Percentiles rank a stretch among this genome's conserved stretches.
Conservation (phyloP, 2,888 invertebrate species). For the Melieria crassipennis region DNA sequence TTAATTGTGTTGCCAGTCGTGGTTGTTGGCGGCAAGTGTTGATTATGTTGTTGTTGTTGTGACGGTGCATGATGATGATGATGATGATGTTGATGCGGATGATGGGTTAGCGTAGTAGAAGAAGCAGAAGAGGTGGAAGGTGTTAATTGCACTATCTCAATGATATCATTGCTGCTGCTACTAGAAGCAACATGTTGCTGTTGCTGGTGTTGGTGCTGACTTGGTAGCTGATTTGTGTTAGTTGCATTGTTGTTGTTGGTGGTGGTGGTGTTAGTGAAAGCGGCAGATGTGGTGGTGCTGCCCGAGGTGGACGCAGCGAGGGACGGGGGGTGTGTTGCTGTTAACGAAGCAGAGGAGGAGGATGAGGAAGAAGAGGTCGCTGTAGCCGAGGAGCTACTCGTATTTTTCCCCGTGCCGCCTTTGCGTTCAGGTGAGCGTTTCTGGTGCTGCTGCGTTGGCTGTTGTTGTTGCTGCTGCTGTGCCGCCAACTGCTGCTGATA, state of each 20-base stretch:
- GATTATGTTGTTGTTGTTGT: conserved; percentile 23
- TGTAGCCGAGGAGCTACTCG: conserved; percentile 1
- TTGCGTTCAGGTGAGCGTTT: conserved; percentile 34
- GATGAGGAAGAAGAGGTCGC: conserved; percentile 15
- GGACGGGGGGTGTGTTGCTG: conserved; percentile 23
- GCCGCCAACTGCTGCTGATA: conserved; percentile 52
- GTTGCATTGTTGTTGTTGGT: conserved; percentile 29
- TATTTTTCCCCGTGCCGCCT: conserved; percentile 36
- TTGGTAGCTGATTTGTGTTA: conserved; percentile 28
- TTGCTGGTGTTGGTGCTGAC: conserved; percentile 33
- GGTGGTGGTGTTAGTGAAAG: conserved; percentile 31
- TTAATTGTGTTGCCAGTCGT: conserved; percentile 33
- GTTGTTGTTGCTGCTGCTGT: conserved; percentile 38
- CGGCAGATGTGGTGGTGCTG: conserved; percentile 31
- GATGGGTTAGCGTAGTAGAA: conserved; percentile 42
- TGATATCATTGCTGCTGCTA: conserved; percentile 51
- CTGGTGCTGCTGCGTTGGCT: conserved; percentile 29
- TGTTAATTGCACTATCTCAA: conserved; percentile 58
- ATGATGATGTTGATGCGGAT: conserved; percentile 36
- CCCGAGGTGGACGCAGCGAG: conserved; percentile 27
- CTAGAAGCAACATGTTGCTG: conserved; percentile 37
- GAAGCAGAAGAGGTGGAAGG: conserved; percentile 46
- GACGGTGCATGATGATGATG: conserved; percentile 41
- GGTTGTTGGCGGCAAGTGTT: conserved; percentile 19
- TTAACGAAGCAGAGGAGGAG: conserved; percentile 29